Evolutionary conservation across 2,888 invertebrate genomes (phyloP), one percentile per base, ranked within the genome.

Genomic region (Resseliella maxima): DNA sequence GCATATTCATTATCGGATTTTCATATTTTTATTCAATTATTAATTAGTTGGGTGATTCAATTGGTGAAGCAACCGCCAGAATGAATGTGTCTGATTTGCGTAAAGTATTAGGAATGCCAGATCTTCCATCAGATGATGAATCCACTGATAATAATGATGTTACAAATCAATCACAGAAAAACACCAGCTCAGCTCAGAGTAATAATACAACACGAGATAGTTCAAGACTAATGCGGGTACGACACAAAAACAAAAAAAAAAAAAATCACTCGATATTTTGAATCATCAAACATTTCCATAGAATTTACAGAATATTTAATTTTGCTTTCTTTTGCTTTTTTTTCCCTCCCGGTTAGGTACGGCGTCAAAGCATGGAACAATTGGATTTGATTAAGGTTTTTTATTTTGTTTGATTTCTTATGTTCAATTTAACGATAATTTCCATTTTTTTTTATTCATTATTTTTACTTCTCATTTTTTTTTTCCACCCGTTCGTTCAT

Each of bases 311-410:
- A 8, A 8, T 8, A 41, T 41, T 41, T 41, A 12, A 41, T 41
- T 41, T 41, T 41, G 5, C 5, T 41, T 41, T 41, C 12, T 12
- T 5, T 41, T 41, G 41, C 12, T 8, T 8, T 41, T 8, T 41
- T 41, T 41, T 41, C 41, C 41, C 12, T 41, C n/a, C n/a, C n/a
- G n/a, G n/a, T n/a, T 41, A 41, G 41, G 41, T 41, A 88, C 94
- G 97, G 88, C 93, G 97, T 81, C 96, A 97, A 91, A 97, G 97
- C 92, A 98, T 98, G 98, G 98, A 98, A 91, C 97, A 98, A 90
- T 94, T 99, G 91, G 96, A 98, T 90, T 93, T 98, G 64, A 96
- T 98, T 91, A 97, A 97, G 93, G 95, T 96, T 89, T 89, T 88
- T 88, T 54, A 6, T 85, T 86, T 89, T 87, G 86, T 89, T 89